These are phyloP conservation scores for Baronia brevicornis DNA, from an alignment of 2,888 invertebrate species.

Conservation along the genomic window DNA sequence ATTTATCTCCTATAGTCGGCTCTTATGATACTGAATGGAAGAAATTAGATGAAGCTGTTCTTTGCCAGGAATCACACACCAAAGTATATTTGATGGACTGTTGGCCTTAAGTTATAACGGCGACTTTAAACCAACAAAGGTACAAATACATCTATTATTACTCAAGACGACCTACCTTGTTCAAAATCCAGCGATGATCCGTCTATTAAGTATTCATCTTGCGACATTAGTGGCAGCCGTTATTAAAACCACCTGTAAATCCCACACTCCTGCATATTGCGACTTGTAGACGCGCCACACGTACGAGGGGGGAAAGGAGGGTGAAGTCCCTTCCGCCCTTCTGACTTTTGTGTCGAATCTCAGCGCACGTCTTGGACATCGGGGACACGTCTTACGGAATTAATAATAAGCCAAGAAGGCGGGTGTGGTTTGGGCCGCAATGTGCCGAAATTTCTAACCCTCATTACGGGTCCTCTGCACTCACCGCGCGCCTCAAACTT, in stretches of 20 bases:
- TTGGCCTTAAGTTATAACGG: too few relatives aligned
- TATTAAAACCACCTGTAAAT: slow-evolving; percentile 76
- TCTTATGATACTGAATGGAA: too few relatives aligned
- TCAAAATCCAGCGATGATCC: slow-evolving; percentile 54
- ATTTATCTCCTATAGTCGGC: too few relatives aligned
- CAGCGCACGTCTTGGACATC: slow-evolving; percentile 76
- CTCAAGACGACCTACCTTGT: slow-evolving; percentile 35
- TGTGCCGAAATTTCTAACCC: slow-evolving; percentile 74
- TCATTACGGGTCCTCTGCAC: slow-evolving; percentile 72
- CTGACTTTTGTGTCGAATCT: slow-evolving; percentile 75
- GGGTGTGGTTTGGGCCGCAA: slow-evolving; percentile 70
- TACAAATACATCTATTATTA: slow-evolving; percentile 40
- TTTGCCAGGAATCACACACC: too few relatives aligned
- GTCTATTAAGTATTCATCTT: slow-evolving; percentile 72
- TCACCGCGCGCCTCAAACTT: slow-evolving; percentile 67
- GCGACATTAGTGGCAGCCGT: slow-evolving; percentile 69
- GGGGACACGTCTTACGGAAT: slow-evolving; percentile 76
- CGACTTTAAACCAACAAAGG: too few relatives aligned
- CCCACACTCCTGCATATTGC: slow-evolving; percentile 43
- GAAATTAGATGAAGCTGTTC: too few relatives aligned
- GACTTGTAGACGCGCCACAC: slow-evolving; percentile 60
- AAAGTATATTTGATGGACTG: too few relatives aligned
- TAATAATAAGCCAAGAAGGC: slow-evolving; percentile 76
- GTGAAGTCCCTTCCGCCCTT: slow-evolving; percentile 57
- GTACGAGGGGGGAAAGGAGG: slow-evolving; percentile 35